These are phyloP conservation scores for Microplitis manilae DNA, from an alignment of 2,888 invertebrate species.

Conservation along the genomic window DNA sequence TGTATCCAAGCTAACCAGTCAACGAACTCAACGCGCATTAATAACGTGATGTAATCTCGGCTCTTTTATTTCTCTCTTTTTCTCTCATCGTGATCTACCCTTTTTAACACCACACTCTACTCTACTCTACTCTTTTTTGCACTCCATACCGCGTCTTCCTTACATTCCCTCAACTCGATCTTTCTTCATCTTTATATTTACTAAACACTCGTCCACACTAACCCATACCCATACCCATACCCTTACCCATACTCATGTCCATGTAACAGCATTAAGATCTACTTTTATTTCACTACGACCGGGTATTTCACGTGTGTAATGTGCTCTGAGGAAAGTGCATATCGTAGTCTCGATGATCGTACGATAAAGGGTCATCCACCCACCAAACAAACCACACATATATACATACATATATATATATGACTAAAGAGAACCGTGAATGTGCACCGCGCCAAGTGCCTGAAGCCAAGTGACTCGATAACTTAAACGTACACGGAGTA, in stretches of 20 bases:
- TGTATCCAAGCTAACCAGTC: slow-evolving; percentile 53
- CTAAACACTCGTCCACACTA: not conserved
- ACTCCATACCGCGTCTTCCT: not conserved
- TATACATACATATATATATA: slow-evolving; percentile 23
- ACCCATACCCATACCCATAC: not conserved
- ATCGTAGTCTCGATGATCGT: slow-evolving; percentile 36
- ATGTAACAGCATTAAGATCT: not conserved
- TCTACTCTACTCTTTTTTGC: not conserved
- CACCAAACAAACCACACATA: slow-evolving; percentile 38
- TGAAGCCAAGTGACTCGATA: slow-evolving; percentile 42
- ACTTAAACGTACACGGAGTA: slow-evolving; percentile 28
- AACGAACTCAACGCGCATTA: slow-evolving; percentile 65
- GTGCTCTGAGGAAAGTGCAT: slow-evolving; percentile 17
- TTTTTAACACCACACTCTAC: not conserved
- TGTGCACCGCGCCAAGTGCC: slow-evolving; percentile 32
- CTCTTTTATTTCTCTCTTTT: slow-evolving; percentile 30
- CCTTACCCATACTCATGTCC: not conserved
- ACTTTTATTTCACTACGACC: not conserved
- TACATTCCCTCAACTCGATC: not conserved
- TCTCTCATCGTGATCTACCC: not conserved
- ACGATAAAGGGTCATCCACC: slow-evolving; percentile 55
- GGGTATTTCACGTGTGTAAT: not conserved
- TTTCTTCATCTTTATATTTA: slow-evolving; percentile 10
- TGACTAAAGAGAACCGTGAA: slow-evolving; percentile 33
- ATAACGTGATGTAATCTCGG: slow-evolving; percentile 67